phyloP scores from a whole-genome alignment of 2,797 vertebrate genomes.

The Sebastes oblongus region DNA sequence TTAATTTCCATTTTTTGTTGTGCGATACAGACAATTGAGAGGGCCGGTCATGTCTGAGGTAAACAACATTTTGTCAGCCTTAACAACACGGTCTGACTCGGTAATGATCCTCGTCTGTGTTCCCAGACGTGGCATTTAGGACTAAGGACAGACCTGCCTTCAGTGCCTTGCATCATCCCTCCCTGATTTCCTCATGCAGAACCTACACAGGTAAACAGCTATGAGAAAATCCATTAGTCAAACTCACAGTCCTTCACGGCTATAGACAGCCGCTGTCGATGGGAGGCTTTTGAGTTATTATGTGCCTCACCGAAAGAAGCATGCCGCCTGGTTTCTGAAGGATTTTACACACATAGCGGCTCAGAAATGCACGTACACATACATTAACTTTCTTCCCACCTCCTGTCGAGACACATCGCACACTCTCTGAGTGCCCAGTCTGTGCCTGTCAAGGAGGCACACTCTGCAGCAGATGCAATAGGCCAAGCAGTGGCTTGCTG shows the following conservation, averaged over 20 bases:
- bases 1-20: conserved; percentile 51
- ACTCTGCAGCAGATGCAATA: conserved; percentile 35
- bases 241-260: conserved; percentile 51
- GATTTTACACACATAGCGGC: conserved; percentile 22
- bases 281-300: conserved; percentile 63
- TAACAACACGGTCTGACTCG: conserved; percentile 54
- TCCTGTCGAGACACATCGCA: conserved; percentile 36
- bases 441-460: conserved; percentile 39
- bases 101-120: conserved; percentile 60
- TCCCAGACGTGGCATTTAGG: conserved; percentile 52
- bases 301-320: conserved; percentile 40
- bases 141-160: conserved; percentile 54
- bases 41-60: conserved; percentile 22
- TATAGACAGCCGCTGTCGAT: conserved; percentile 62
- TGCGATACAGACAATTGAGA: conserved; percentile 46
- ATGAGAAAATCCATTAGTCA: conserved; percentile 64
- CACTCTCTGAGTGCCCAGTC: conserved; percentile 31
- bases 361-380: background rate
- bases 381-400: conserved; percentile 1
- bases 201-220: conserved; percentile 48
- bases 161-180: conserved; percentile 42
- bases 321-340: conserved; percentile 17
- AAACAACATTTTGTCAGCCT: conserved; percentile 67
- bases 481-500: conserved; percentile 35
- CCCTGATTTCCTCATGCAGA: conserved; percentile 53